Conservation (phyloP, 2,797 vertebrate genomes). For the Sebastes variabilis region DNA sequence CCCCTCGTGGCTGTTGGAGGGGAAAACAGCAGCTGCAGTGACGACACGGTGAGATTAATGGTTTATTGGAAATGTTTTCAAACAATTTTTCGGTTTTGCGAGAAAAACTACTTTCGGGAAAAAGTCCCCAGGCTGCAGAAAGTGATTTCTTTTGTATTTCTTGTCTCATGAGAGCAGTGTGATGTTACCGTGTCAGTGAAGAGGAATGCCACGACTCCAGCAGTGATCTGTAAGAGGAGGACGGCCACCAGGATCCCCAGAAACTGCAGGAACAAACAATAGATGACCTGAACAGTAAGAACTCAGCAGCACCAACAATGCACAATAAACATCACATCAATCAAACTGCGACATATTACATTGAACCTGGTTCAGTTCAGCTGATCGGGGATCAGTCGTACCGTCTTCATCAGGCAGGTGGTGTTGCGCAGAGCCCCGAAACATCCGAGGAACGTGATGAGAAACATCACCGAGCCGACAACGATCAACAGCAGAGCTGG, state of each 20-base stretch:
- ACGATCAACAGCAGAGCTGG: conserved; percentile 83
- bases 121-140: not conserved
- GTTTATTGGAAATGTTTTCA: not conserved
- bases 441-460: conserved; percentile 85
- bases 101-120: not conserved
- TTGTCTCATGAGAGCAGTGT: not conserved
- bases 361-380: not conserved
- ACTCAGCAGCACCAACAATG: not conserved
- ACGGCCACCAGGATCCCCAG: conserved; percentile 76
- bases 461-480: conserved; percentile 80
- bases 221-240: conserved; percentile 82
- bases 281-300: not conserved
- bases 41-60: not conserved
- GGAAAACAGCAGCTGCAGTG: not conserved
- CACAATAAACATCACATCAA: not conserved
- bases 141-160: not conserved
- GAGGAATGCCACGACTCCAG: conserved; percentile 78
- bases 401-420: conserved; percentile 77
- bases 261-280: conserved; percentile 74
- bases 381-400: conserved; percentile 3
- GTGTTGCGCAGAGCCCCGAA: conserved; percentile 82
- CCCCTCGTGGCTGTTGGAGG: not conserved
- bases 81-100: not conserved
- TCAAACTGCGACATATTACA: not conserved
- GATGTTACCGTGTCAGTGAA: conserved; percentile 83